A percentile compares a stretch with the other conserved stretches of the same genome.
These are phyloP conservation scores for Calvadosia cruxmelitensis DNA, from an alignment of 30 jellyfish, hydroid and myxozoan genomes.

Conservation along the genomic window DNA sequence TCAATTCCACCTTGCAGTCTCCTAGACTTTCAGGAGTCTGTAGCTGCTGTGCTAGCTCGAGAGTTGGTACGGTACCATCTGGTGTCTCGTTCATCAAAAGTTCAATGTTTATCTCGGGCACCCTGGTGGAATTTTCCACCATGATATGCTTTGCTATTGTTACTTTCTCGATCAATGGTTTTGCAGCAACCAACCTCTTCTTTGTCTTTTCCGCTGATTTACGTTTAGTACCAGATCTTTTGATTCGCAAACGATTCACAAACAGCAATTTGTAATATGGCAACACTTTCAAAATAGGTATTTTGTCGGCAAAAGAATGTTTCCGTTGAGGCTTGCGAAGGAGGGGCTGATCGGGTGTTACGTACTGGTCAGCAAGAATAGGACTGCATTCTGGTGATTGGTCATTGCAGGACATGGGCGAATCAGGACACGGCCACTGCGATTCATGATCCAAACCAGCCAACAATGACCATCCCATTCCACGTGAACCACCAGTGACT, in stretches of 20 bases:
- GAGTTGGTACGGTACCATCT: background rate
- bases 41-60: no score
- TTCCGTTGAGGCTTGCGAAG: slow-evolving; percentile 12
- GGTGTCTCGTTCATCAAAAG: background rate
- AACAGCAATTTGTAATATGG: slow-evolving; percentile 70
- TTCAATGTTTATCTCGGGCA: background rate
- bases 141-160: no score
- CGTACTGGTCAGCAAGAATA: no score
- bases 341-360: no score
- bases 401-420: no score
- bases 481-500: no score
- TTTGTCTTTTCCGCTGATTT: slow-evolving; percentile 1
- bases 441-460: no score
- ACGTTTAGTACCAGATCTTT: slow-evolving; percentile 15
- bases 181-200: background rate
- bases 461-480: no score
- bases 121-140: no score
- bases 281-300: slow-evolving; percentile 55
- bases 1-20: background rate
- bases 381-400: no score
- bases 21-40: background rate
- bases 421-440: no score
- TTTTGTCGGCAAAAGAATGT: slow-evolving; percentile 44
- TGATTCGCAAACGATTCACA: slow-evolving; percentile 58
- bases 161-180: background rate